A percentile compares a stretch with the other conserved stretches of the same genome.
These are phyloP conservation scores for Poicephalus meyeri DNA, from an alignment of 2,113 vertebrate genomes.

Conservation along the genomic window DNA sequence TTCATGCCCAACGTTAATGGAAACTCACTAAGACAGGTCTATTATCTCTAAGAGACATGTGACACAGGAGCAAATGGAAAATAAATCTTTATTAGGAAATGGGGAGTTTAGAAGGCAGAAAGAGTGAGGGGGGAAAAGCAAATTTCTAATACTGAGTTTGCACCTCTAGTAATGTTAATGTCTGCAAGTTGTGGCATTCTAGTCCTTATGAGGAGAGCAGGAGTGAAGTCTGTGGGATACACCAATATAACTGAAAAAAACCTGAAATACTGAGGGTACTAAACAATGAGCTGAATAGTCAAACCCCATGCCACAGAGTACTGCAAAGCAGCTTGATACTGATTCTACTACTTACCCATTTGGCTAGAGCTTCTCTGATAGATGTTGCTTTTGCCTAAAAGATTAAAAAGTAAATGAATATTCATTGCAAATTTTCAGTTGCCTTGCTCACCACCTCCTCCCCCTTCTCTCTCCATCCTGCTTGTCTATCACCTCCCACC, in stretches of 20 bases:
- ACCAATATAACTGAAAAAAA: background rate
- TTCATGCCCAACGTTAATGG: background rate
- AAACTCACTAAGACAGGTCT: background rate
- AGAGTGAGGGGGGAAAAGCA: background rate
- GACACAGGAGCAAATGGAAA: background rate
- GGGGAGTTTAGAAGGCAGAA: background rate
- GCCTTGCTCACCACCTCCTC: background rate
- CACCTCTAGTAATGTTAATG: background rate
- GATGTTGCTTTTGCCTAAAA: slow-evolving; percentile 91
- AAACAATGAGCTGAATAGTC: background rate
- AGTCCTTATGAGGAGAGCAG: background rate
- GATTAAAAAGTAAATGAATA: slow-evolving; percentile 14
- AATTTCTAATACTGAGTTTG: background rate
- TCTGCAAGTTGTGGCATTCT: background rate
- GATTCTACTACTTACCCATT: slow-evolving; percentile 85
- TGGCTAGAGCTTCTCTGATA: slow-evolving; percentile 90
- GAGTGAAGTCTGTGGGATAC: background rate
- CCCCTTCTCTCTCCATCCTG: background rate
- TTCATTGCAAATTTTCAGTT: background rate
- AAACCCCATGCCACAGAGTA: background rate
- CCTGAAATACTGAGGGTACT: background rate
- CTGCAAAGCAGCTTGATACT: background rate
- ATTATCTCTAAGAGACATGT: background rate
- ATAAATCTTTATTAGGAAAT: background rate
- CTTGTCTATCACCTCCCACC: background rate